Conservation (phyloP, 2,888 invertebrate genomes). For the Cryptus armator region DNA sequence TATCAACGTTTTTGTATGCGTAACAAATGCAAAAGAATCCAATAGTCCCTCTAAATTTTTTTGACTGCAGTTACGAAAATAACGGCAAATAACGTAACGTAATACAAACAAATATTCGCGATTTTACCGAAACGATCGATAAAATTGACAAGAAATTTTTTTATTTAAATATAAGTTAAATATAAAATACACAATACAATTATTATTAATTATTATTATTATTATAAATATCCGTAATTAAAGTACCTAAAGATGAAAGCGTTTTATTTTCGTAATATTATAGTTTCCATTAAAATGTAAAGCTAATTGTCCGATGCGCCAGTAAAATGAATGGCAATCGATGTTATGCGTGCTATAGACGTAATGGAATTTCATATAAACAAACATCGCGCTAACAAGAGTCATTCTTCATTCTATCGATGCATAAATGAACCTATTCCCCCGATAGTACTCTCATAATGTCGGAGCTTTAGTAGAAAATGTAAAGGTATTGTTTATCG, state of each 20-base stretch:
- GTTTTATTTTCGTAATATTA: not conserved
- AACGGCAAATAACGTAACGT: no score
- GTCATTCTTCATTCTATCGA: not conserved
- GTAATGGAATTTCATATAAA: not conserved
- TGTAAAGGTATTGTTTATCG: conserved; percentile 81
- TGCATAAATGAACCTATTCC: conserved; percentile 9
- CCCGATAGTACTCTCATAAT: conserved; percentile 46
- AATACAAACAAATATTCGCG: no score
- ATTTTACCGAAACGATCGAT: no score
- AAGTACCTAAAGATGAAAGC: not conserved
- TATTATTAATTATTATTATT: no score
- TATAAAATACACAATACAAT: no score
- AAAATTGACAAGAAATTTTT: no score
- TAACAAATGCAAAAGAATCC: not conserved
- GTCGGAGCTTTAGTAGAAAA: conserved; percentile 75
- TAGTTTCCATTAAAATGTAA: not conserved
- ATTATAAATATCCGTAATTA: not conserved
- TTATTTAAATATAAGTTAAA: no score
- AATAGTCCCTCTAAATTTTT: not conserved
- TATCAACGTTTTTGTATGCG: not conserved
- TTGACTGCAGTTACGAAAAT: not conserved
- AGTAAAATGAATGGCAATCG: not conserved
- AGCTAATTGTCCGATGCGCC: not conserved
- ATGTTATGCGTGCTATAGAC: not conserved
- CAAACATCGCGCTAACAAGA: not conserved